Percentiles rank a stretch among this genome's conserved stretches.
phyloP scores from a whole-genome alignment of 2,113 vertebrate species.

The Alligator mississippiensis region DNA sequence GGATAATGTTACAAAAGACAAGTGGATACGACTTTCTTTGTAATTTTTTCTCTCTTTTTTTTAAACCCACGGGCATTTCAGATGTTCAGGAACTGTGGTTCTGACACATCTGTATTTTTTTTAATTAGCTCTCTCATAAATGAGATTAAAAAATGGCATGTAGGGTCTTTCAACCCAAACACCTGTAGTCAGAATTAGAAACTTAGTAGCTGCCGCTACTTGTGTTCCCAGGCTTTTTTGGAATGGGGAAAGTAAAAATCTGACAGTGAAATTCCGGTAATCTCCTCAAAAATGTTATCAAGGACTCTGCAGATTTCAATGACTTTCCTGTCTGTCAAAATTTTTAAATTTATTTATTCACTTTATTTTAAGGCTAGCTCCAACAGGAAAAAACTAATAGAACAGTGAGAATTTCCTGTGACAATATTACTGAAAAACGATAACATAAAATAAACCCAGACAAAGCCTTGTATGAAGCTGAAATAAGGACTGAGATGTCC shows the following conservation, averaged over 20 bases:
- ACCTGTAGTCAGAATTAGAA: slow-evolving; percentile 74
- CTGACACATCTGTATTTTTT: slow-evolving; percentile 78
- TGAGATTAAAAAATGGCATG: slow-evolving; percentile 68
- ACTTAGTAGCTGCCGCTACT: slow-evolving; percentile 15
- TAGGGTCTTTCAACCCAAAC: slow-evolving; percentile 68
- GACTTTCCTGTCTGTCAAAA: slow-evolving; percentile 77
- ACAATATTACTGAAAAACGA: slow-evolving; percentile 1
- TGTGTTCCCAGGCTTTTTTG: slow-evolving; percentile 26
- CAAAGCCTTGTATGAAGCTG: slow-evolving; percentile 59
- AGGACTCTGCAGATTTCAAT: slow-evolving; percentile 72
- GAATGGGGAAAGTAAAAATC: slow-evolving; percentile 29
- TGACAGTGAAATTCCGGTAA: slow-evolving; percentile 65
- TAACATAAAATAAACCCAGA: slow-evolving; percentile 59
- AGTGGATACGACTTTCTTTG: slow-evolving; percentile 5
- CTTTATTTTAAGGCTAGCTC: slow-evolving; percentile 63
- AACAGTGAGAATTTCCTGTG: slow-evolving; percentile 80
- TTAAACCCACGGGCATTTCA: slow-evolving; percentile 52
- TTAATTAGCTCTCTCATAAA: slow-evolving; percentile 79
- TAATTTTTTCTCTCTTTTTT: slow-evolving; percentile 17
- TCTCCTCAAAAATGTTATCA: slow-evolving; percentile 76
- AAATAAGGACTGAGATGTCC: slow-evolving; percentile 35
- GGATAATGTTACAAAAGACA: slow-evolving; percentile 39
- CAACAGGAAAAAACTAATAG: slow-evolving; percentile 77
- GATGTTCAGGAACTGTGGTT: slow-evolving; percentile 73
- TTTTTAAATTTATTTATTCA: slow-evolving; percentile 74